Evolutionary conservation across 2,113 vertebrate genomes (phyloP).

Genomic region (Mustela lutreola): DNA sequence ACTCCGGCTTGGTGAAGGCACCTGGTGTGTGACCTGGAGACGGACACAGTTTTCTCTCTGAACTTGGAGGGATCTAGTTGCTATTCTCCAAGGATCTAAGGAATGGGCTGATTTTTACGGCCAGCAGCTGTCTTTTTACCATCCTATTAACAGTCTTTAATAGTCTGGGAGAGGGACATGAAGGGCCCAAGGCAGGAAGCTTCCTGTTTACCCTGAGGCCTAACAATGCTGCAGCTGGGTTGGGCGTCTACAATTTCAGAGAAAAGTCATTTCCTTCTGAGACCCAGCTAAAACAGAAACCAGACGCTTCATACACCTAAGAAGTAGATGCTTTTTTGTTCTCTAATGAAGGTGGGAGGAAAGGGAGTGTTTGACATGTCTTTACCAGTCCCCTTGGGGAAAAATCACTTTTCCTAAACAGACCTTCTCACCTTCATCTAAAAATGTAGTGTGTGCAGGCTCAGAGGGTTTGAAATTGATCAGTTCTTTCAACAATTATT

Average conservation of each 20-base stretch:
- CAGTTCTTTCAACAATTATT: slow-evolving; percentile 50
- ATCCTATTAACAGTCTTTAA: slow-evolving; percentile 76
- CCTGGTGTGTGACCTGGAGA: neutral
- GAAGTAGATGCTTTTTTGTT: slow-evolving; percentile 66
- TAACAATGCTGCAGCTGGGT: slow-evolving; percentile 81
- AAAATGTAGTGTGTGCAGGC: slow-evolving; percentile 14
- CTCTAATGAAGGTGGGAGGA: slow-evolving; percentile 75
- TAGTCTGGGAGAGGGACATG: slow-evolving; percentile 74
- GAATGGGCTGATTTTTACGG: slow-evolving; percentile 77
- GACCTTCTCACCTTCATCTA: slow-evolving; percentile 45
- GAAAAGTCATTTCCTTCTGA: slow-evolving; percentile 82
- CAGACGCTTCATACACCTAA: slow-evolving; percentile 66
- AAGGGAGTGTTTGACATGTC: slow-evolving; percentile 55
- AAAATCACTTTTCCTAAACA: slow-evolving; percentile 38
- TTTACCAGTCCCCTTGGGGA: slow-evolving; percentile 49
- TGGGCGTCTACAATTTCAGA: slow-evolving; percentile 77
- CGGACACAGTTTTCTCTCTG: neutral
- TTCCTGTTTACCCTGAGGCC: slow-evolving; percentile 82
- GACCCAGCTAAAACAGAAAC: slow-evolving; percentile 79
- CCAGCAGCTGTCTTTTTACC: slow-evolving; percentile 83
- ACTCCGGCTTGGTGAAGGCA: neutral
- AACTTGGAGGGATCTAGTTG: slow-evolving; percentile 64
- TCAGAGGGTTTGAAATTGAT: slow-evolving; percentile 33
- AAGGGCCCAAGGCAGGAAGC: slow-evolving; percentile 80
- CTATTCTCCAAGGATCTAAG: slow-evolving; percentile 61